Evolutionary conservation across 1,140 invertebrate genomes (phyloP).

Genomic region (Drosophila lacertosa): DNA sequence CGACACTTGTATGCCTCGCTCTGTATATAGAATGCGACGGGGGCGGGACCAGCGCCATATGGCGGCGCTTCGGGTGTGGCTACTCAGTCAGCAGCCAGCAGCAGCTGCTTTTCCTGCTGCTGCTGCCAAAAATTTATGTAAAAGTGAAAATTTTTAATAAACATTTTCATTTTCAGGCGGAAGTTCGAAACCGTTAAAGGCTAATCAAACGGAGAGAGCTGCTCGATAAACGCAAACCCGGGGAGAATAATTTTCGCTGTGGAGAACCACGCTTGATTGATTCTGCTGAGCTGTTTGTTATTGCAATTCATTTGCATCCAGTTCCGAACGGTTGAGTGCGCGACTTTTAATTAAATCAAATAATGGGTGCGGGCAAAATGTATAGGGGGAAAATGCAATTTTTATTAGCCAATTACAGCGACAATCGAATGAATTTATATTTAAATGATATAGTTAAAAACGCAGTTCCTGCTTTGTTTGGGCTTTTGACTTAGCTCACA

Average conservation of each 20-base stretch:
- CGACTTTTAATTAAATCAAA: slow-evolving; percentile 64
- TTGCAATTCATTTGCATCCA: slow-evolving; percentile 68
- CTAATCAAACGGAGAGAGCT: slow-evolving; percentile 65
- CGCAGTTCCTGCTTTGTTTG: too few relatives aligned
- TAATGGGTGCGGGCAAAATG: slow-evolving; percentile 12
- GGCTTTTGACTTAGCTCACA: too few relatives aligned
- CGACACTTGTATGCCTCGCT: slow-evolving; percentile 37
- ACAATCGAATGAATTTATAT: too few relatives aligned
- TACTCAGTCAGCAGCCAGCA: slow-evolving; percentile 51
- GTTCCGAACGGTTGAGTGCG: slow-evolving; percentile 63
- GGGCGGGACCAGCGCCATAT: slow-evolving; percentile 52
- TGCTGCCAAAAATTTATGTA: slow-evolving; percentile 63
- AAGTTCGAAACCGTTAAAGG: slow-evolving; percentile 53
- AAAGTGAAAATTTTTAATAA: slow-evolving; percentile 82
- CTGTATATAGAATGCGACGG: slow-evolving; percentile 50
- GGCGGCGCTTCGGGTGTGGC: slow-evolving; percentile 64
- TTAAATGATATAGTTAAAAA: too few relatives aligned
- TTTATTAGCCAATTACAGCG: not conserved
- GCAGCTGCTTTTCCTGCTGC: slow-evolving; percentile 39
- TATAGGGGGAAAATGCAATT: not conserved
- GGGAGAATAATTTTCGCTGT: slow-evolving; percentile 33
- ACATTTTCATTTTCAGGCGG: slow-evolving; percentile 76
- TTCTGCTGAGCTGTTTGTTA: slow-evolving; percentile 46
- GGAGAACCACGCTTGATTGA: slow-evolving; percentile 73
- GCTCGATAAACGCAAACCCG: slow-evolving; percentile 24